Base-by-base conservation (phyloP, 2,113 vertebrate species). In the Nanorana parkeri region DNA sequence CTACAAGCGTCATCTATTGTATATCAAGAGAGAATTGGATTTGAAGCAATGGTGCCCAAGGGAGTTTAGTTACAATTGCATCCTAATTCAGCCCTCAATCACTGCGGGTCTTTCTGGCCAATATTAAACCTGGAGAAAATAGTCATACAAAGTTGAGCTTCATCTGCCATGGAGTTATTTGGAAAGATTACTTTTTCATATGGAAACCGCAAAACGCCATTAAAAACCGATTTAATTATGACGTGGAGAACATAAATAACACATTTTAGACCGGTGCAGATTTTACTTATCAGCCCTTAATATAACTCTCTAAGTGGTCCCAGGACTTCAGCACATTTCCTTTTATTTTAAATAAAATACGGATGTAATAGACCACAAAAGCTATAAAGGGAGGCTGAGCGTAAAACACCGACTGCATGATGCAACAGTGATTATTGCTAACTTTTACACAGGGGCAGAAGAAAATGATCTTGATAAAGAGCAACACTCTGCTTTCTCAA, bases 191-290 rank as follows among this genome's bases (percentile, higher is more conserved):
- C 56, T 72, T 66, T 77, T 73, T 81, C 32, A 55, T 24, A 36
- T 36, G 20, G 29, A 55, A 67, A 29, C 52, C 24, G 23, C 54
- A 56, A 83, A 68, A 60, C 24, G 20, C 72, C 51, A 36, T 68
- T 67, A 83, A 83, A 68, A 13, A 20, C 69, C 66, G 63, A 82
- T 67, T 82, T 36, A 74, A 82, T 67, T 75, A 82, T 68, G 80
- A 75, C 21, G 51, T 65, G 24, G 23, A 56, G 71, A 52, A 29
- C 51, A 58, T 17, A 65, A 66, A 19, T 51, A 67, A 73, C 24
- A 51, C 36, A 66, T 81, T 81, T 66, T 58, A 66, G 69, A 56
- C 36, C 26, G 56, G 24, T 26, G 28, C 28, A 21, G 24, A 56
- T 79, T 68, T 56, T 26, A 32, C 61, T 74, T 81, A 81, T 58